phyloP scores from a whole-genome alignment of 2,113 vertebrate species.

The Hippocampus barbouri region DNA sequence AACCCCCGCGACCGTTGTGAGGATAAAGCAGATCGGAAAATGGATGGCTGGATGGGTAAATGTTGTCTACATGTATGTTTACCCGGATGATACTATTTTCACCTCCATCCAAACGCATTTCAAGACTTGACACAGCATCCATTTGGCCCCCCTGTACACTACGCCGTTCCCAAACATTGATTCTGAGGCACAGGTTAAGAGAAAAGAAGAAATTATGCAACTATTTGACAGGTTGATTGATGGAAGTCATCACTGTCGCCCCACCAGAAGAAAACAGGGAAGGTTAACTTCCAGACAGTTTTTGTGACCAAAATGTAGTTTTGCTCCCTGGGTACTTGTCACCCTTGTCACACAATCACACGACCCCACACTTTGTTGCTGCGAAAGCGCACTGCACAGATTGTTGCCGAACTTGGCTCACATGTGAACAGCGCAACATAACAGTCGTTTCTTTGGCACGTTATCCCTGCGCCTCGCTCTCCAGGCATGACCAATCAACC shows the following conservation, averaged over 20 bases:
- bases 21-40: no score
- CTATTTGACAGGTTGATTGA: background rate
- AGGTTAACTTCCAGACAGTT: background rate
- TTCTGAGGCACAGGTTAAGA: background rate
- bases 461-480: no score
- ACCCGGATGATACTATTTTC: background rate
- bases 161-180: background rate
- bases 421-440: no score
- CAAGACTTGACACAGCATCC: background rate
- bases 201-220: no score
- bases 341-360: background rate
- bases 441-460: no score
- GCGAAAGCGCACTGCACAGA: background rate
- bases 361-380: background rate
- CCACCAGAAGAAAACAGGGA: background rate
- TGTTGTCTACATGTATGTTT: background rate
- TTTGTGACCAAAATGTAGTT: background rate
- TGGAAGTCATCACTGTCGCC: background rate
- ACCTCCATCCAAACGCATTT: background rate
- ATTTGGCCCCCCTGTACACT: background rate
- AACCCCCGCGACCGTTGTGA: no score
- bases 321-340: background rate
- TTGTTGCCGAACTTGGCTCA: background rate
- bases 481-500: no score
- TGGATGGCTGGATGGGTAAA: no score